A percentile compares a stretch with the other conserved stretches of the same genome.
Conservation (phyloP, 2,113 vertebrate species). For the Jaculus jaculus region DNA sequence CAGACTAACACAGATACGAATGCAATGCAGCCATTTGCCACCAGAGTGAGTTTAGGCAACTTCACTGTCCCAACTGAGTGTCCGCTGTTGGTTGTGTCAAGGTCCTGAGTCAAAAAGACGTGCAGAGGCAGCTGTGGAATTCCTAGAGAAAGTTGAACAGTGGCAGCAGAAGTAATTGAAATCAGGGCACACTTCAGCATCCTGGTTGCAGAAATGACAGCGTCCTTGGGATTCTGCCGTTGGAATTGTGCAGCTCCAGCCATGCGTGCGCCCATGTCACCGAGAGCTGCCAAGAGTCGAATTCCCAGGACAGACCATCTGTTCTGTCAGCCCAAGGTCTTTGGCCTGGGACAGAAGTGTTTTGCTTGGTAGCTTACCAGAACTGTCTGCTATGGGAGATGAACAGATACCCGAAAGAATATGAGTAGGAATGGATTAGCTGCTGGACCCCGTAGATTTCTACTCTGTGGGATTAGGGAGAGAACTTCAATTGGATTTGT, state of each 20-base stretch:
- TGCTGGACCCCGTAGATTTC: neutral
- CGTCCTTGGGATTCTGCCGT: neutral
- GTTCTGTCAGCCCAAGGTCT: neutral
- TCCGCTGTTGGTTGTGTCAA: neutral
- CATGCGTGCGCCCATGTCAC: neutral
- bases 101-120: neutral
- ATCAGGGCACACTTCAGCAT: neutral
- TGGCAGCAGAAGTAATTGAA: neutral
- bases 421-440: neutral
- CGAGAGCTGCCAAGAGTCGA: neutral
- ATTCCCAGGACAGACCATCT: neutral
- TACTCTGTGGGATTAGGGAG: neutral
- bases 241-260: neutral
- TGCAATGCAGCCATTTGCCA: neutral
- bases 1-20: slow-evolving; percentile 10
- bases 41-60: neutral
- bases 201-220: neutral
- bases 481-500: neutral
- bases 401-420: neutral
- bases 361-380: neutral
- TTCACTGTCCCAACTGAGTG: neutral
- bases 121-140: neutral
- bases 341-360: neutral
- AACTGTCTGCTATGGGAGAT: neutral
- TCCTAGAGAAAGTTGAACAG: neutral